These are phyloP conservation scores for Drosophila eohydei DNA, from an alignment of 2,888 invertebrate species.

Conservation along the genomic window DNA sequence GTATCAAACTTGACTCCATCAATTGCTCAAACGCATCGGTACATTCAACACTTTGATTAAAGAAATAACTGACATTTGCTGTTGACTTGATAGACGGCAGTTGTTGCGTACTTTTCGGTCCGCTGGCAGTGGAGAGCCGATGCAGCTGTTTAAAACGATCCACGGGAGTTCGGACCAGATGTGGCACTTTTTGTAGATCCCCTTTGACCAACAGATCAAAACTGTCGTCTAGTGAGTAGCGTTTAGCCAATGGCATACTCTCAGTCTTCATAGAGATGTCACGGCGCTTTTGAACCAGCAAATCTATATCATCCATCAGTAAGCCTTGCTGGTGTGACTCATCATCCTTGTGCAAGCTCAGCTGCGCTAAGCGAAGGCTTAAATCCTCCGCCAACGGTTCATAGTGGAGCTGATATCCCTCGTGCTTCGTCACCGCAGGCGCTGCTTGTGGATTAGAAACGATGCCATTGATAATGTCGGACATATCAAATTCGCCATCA, in stretches of 20 bases:
- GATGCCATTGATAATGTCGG: conserved; percentile 86
- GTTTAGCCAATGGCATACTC: conserved; percentile 46
- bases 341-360: conserved; percentile 32
- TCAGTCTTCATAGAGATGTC: conserved; percentile 53
- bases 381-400: conserved; percentile 62
- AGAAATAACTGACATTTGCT: conserved; percentile 86
- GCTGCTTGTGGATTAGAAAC: conserved; percentile 66
- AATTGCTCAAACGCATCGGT: conserved; percentile 88
- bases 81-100: not conserved
- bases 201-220: conserved; percentile 75
- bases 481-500: conserved; percentile 85
- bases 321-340: conserved; percentile 12
- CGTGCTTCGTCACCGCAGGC: conserved; percentile 63
- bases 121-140: conserved; percentile 21
- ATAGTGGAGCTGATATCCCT: conserved; percentile 75
- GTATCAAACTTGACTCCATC: conserved; percentile 84
- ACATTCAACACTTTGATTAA: conserved; percentile 84
- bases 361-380: conserved; percentile 53
- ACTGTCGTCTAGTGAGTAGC: conserved; percentile 78
- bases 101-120: not conserved
- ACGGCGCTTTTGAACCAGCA: conserved; percentile 62
- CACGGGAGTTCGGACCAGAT: conserved; percentile 59
- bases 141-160: conserved; percentile 73
- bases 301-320: conserved; percentile 67
- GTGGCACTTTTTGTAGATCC: conserved; percentile 22